Evolutionary conservation across 2,113 vertebrate genomes (phyloP), one percentile per base, ranked within the genome.

Genomic region (Protomyctophum bolini): DNA sequence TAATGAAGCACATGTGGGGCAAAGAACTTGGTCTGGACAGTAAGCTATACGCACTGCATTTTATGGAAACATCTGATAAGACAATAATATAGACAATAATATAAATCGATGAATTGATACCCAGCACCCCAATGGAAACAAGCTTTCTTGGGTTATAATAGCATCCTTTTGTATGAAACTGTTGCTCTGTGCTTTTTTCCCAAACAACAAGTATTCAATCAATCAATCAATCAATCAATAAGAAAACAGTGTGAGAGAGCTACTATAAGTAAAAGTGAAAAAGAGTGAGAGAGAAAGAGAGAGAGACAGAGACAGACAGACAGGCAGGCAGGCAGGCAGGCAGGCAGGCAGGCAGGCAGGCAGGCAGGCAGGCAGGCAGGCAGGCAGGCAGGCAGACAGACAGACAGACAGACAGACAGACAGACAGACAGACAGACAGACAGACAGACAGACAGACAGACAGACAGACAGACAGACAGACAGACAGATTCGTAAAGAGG

Each of bases 241-340:
- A 10, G 52, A 63, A 76, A 15, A 7, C 57, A 67, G 69, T 28
- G 5, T 29, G 33, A 41, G 33, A 6, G 50, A 70, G 58, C 81
- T 87, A 85, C 81, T 87, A 85, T 64, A 76, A 81, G 79, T 84
- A 74, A 83, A 85, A 76, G 84, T 81, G 73, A 6, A 52, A 52
- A 1, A 14, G 45, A 7, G 45, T n/a, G 66, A 65, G 68, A 45
- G 57, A 15, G 46, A 28, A 15, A 28, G 6, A 21, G 14, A 29
- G 14, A 58, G 10, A 21, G 57, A 28, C 5, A 58, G 75, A 51
- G 61, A 68, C 12, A 49, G n/a, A n/a, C n/a, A n/a, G n/a, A n/a
- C n/a, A 72, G 48, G 2, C 21, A 21, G 21, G 2, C 21, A 21
- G 21, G 21, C 21, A 21, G 21, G 21, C 21, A 21, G 21, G 21